phyloP scores from a whole-genome alignment of 2,888 invertebrate genomes.

The Rhagonycha lutea region DNA sequence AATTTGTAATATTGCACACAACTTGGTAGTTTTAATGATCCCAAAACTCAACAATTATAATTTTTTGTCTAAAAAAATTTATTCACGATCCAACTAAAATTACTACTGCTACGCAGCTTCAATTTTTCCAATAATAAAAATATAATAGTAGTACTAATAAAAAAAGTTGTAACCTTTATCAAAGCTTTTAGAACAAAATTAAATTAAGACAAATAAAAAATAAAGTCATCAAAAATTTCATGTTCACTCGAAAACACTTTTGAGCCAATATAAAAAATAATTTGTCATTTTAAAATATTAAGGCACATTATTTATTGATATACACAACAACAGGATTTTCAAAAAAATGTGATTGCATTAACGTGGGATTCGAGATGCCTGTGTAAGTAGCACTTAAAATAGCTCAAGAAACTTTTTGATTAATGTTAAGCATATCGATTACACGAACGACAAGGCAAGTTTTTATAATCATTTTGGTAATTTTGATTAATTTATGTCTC shows the following conservation, averaged over 20 bases:
- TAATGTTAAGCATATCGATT: not conserved
- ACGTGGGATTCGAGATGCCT: not conserved
- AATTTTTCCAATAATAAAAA: not conserved
- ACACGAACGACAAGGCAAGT: not conserved
- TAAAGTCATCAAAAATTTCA: not conserved
- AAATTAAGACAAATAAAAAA: not conserved
- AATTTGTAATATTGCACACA: too few species aligned
- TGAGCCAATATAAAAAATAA: not conserved
- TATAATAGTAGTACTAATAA: not conserved
- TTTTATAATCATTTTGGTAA: not conserved
- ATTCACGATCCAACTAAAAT: not conserved
- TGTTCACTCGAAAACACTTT: not conserved
- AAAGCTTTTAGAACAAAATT: not conserved
- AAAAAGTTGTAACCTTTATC: not conserved
- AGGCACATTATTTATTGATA: not conserved
- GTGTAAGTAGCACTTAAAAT: not conserved
- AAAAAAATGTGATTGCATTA: not conserved
- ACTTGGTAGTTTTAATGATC: too few species aligned
- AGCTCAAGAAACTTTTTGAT: not conserved
- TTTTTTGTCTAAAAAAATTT: not conserved
- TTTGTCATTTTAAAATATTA: not conserved
- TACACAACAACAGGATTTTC: not conserved
- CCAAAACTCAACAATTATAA: too few species aligned
- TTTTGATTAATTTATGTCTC: constrained; percentile 3
- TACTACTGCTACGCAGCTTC: not conserved